Conservation (phyloP, 2,797 vertebrate species). For the Halcyon badia region DNA sequence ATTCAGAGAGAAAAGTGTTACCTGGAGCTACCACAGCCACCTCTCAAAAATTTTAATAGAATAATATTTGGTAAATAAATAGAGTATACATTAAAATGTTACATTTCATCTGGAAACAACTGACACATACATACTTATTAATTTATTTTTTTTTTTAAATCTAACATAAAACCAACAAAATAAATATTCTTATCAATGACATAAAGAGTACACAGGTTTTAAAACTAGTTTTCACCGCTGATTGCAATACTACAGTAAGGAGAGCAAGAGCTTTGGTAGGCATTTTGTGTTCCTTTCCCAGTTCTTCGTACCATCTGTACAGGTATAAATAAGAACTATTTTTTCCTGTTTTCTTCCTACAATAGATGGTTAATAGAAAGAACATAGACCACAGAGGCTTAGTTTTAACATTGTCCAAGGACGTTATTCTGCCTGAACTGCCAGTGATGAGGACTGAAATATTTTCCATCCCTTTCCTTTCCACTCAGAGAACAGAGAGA, state of each 20-base stretch:
- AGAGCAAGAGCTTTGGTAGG: neutral
- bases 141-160: too few species aligned
- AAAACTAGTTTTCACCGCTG: neutral
- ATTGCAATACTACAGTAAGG: neutral
- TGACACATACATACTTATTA: neutral
- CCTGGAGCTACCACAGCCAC: neutral
- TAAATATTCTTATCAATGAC: neutral
- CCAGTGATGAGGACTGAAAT: neutral
- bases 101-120: neutral
- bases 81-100: neutral
- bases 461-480: neutral
- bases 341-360: neutral
- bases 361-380: neutral
- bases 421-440: neutral
- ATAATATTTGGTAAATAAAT: conserved; percentile 13
- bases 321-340: neutral
- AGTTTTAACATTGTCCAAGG: neutral
- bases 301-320: neutral
- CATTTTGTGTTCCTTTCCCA: neutral
- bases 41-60: conserved; percentile 10
- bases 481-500: neutral
- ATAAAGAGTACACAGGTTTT: neutral
- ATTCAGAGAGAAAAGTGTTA: conserved; percentile 38
- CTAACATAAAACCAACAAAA: neutral
- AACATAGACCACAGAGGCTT: neutral